These are phyloP conservation scores for Syngnathus acus DNA, from an alignment of 2,797 vertebrate species.

Conservation along the genomic window DNA sequence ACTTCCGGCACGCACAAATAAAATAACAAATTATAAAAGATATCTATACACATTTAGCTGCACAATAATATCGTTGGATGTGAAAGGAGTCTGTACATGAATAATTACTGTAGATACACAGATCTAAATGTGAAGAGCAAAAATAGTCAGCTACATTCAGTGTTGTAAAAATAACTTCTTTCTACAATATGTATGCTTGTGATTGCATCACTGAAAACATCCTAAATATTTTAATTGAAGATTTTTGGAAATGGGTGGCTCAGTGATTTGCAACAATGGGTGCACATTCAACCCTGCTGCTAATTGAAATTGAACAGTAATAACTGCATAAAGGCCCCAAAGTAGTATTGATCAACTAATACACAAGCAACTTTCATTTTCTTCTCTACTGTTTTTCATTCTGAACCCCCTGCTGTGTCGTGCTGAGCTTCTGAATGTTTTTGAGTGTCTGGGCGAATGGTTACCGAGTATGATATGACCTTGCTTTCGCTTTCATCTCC, in stretches of 20 bases:
- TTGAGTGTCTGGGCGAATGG: not conserved
- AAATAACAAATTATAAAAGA: not conserved
- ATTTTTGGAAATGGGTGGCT: constrained; percentile 30
- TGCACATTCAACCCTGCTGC: constrained; percentile 45
- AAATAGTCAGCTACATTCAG: too few species aligned
- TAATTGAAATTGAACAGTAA: constrained; percentile 51
- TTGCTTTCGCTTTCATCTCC: not conserved
- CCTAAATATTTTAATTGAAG: not conserved
- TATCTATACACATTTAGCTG: not conserved
- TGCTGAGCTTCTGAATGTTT: not conserved
- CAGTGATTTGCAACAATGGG: constrained; percentile 55
- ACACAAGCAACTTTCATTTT: constrained; percentile 52
- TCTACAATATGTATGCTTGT: too few species aligned
- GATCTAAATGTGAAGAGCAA: too few species aligned
- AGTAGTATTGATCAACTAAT: constrained; percentile 55
- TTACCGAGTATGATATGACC: constrained; percentile 1
- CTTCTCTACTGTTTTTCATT: constrained; percentile 20
- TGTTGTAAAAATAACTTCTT: too few species aligned
- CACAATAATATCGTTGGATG: not conserved
- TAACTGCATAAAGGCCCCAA: constrained; percentile 56
- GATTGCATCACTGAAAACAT: not conserved
- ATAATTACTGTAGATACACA: not conserved
- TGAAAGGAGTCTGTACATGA: not conserved
- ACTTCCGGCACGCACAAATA: not conserved
- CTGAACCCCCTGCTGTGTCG: not conserved